These are phyloP conservation scores for Ennomos quercinarius DNA, from an alignment of 2,888 invertebrate genomes.

Conservation along the genomic window DNA sequence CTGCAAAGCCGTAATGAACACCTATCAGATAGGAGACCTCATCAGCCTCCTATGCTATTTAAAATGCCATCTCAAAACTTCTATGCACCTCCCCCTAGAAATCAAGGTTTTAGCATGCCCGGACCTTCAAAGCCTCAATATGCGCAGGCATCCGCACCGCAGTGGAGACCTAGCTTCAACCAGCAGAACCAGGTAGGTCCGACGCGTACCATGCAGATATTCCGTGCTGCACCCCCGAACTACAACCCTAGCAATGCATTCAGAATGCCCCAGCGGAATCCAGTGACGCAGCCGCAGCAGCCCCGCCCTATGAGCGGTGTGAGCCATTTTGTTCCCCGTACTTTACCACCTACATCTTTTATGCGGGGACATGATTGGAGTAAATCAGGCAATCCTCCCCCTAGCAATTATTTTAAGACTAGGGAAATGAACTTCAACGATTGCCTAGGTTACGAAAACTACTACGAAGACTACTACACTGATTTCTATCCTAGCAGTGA, in stretches of 20 bases:
- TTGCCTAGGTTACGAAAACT: slow-evolving; percentile 12
- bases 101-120: neutral
- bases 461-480: slow-evolving; percentile 12
- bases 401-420: slow-evolving; percentile 37
- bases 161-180: neutral
- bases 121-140: neutral
- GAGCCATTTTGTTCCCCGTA: slow-evolving; percentile 25
- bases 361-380: slow-evolving; percentile 28
- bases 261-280: slow-evolving; percentile 6
- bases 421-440: slow-evolving; percentile 39
- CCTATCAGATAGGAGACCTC: neutral
- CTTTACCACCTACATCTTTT: slow-evolving; percentile 11
- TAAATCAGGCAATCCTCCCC: slow-evolving; percentile 35
- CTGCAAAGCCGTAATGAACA: slow-evolving; percentile 33
- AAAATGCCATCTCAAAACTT: too few species aligned
- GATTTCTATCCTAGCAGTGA: neutral
- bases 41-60: too few species aligned
- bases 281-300: neutral
- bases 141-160: slow-evolving; percentile 1
- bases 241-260: slow-evolving; percentile 26
- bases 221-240: slow-evolving; percentile 30
- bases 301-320: slow-evolving; percentile 19
- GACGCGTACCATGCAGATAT: slow-evolving; percentile 36
- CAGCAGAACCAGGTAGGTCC: slow-evolving; percentile 12
- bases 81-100: too few species aligned